Percentiles rank a stretch among this genome's conserved stretches.
Evolutionary conservation across 2,797 vertebrate genomes (phyloP).

Genomic region (Geotrypetes seraphini): DNA sequence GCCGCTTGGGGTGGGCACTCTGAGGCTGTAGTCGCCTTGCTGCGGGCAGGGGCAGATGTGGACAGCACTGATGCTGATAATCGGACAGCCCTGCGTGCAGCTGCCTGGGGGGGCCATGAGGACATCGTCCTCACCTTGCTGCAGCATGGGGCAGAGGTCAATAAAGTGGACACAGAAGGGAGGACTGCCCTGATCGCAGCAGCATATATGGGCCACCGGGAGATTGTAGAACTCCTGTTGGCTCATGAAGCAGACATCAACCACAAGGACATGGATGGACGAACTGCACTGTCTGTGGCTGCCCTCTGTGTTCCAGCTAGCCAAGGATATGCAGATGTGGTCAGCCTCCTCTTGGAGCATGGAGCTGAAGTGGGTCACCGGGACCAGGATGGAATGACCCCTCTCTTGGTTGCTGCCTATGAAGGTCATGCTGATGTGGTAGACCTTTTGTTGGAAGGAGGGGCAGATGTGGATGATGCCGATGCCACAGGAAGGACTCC

Average conservation of each 20-base stretch:
- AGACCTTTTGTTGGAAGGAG: slow-evolving; percentile 67
- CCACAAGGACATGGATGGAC: slow-evolving; percentile 56
- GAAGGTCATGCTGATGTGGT: slow-evolving; percentile 64
- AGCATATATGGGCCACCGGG: slow-evolving; percentile 70
- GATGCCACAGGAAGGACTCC: slow-evolving; percentile 45
- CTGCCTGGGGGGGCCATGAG: slow-evolving; percentile 70
- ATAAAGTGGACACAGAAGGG: slow-evolving; percentile 57
- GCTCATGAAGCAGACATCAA: slow-evolving; percentile 50
- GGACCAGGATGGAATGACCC: slow-evolving; percentile 66
- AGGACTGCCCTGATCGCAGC: slow-evolving; percentile 68
- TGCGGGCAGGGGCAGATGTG: slow-evolving; percentile 59
- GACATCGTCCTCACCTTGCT: slow-evolving; percentile 55
- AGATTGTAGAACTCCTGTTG: slow-evolving; percentile 55
- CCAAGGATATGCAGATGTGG: slow-evolving; percentile 52
- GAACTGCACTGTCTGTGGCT: slow-evolving; percentile 61
- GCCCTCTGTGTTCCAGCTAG: slow-evolving; percentile 59
- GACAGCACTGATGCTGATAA: slow-evolving; percentile 60
- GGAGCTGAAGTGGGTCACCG: slow-evolving; percentile 54
- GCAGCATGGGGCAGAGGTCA: slow-evolving; percentile 46
- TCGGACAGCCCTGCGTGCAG: slow-evolving; percentile 66
- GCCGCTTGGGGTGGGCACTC: slow-evolving; percentile 67
- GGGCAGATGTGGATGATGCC: slow-evolving; percentile 60
- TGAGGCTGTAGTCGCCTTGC: slow-evolving; percentile 50
- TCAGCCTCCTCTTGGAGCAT: slow-evolving; percentile 58
- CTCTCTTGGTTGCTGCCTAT: slow-evolving; percentile 64